A percentile compares a stretch with the other conserved stretches of the same genome.
phyloP scores from a whole-genome alignment of 2,797 vertebrate species.

The Myiotriccus ornatus region DNA sequence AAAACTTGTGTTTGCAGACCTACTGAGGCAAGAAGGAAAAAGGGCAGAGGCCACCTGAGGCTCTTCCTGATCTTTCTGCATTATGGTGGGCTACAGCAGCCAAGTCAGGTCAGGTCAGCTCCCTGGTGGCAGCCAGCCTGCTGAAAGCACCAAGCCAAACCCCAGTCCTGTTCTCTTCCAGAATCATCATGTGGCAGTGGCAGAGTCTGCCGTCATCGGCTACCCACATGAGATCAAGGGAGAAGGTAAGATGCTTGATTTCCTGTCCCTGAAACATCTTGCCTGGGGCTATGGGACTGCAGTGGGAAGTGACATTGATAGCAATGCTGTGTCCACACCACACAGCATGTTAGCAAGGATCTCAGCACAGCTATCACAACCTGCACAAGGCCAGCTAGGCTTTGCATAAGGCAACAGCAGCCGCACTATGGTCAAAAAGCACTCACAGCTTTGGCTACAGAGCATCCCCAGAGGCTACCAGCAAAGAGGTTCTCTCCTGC shows the following conservation, averaged over 20 bases:
- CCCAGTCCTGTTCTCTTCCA: slow-evolving; percentile 32
- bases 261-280: not conserved
- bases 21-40: not conserved
- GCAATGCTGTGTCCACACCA: not conserved
- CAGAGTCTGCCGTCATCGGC: slow-evolving; percentile 71
- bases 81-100: not conserved
- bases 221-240: slow-evolving; percentile 73
- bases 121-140: not conserved
- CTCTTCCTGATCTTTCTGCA: not conserved
- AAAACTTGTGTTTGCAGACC: not conserved
- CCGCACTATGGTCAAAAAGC: not conserved
- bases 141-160: not conserved
- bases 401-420: not conserved
- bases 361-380: not conserved
- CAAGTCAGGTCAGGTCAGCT: not conserved
- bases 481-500: not conserved
- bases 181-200: slow-evolving; percentile 66
- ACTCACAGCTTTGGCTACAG: not conserved
- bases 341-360: not conserved
- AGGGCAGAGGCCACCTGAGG: not conserved
- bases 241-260: slow-evolving; percentile 64
- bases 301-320: not conserved
- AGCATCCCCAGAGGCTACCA: not conserved
- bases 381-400: not conserved
- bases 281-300: accelerated